Evolutionary conservation across 2,888 invertebrate genomes (phyloP), one percentile per base, ranked within the genome.

Genomic region (Drosophila anomelani): DNA sequence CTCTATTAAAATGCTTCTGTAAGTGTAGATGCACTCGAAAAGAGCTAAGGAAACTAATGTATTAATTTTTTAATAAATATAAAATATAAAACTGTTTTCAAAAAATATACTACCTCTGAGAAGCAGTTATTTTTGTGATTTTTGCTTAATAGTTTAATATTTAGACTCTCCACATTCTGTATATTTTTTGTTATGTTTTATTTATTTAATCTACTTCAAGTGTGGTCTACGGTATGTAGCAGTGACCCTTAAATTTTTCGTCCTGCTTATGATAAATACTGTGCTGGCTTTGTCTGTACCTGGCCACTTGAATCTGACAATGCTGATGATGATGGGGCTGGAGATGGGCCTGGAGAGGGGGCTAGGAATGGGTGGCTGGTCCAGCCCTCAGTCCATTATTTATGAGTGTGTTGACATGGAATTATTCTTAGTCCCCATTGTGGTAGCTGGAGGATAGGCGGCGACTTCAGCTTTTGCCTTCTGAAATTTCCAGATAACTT

Each of bases 401-500:
- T 89, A 89, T 89, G 89, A 85, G 90, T 79, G 78, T 88, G 90
- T 89, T 89, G 90, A 89, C 90, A 86, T 85, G 86, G 85, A 85
- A 89, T 85, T 89, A 88, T 89, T 88, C 90, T 87, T 84, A 84
- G 89, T 81, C 80, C 77, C 85, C 76, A 80, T 88, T 81, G 78
- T 55, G 68, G 55, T 49, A 32, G 34, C 43, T 36, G 34, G 29
- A 29, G 51, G 26, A 63, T 54, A 26, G 60, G 36, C 38, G 62
- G 67, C 44, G 34, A 54, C 53, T 58, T 6, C 51, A 23, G 20
- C 56, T 58, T 57, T 17, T 58, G 58, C 39, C 59, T 68, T 29
- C 49, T 36, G 54, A 76, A 78, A 88, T 76, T 86, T 80, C 64
- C 56, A 84, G 85, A 85, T 85, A 88, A 84, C 85, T 83, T 75